Percentiles rank a stretch among this genome's conserved stretches.
These are phyloP conservation scores for Brachionus plicatilis DNA, from an alignment of 1,140 invertebrate genomes.

Conservation along the genomic window DNA sequence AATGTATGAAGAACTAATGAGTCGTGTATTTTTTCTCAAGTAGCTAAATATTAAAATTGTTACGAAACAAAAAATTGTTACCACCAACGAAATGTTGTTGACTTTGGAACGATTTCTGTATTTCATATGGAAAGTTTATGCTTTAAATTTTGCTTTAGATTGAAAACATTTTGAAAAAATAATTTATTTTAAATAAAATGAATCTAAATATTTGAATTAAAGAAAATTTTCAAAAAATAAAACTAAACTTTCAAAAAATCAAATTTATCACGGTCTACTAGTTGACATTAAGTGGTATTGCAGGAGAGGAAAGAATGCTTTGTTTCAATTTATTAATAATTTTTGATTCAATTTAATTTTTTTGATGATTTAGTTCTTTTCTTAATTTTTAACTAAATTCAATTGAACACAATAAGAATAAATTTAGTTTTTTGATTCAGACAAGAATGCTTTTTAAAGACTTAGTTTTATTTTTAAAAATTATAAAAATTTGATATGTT, in stretches of 20 bases:
- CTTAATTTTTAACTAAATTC: background rate
- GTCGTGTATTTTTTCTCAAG: background rate
- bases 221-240: background rate
- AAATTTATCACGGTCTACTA: background rate
- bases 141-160: background rate
- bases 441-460: too few relatives aligned
- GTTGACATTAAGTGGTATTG: background rate
- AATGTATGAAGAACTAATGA: background rate
- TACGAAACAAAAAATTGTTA: background rate
- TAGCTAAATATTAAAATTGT: background rate
- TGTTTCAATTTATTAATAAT: background rate
- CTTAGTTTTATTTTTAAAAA: too few relatives aligned
- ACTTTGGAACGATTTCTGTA: background rate
- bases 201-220: background rate
- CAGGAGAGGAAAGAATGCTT: background rate
- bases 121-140: background rate
- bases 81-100: background rate
- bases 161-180: background rate
- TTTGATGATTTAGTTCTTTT: background rate
- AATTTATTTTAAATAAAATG: background rate
- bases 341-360: background rate
- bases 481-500: too few relatives aligned
- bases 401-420: too few relatives aligned
- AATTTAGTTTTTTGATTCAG: too few relatives aligned
- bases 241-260: background rate